A percentile compares a stretch with the other conserved stretches of the same genome.
Conservation (phyloP, 2,797 vertebrate species). For the Ceyx erithaca region DNA sequence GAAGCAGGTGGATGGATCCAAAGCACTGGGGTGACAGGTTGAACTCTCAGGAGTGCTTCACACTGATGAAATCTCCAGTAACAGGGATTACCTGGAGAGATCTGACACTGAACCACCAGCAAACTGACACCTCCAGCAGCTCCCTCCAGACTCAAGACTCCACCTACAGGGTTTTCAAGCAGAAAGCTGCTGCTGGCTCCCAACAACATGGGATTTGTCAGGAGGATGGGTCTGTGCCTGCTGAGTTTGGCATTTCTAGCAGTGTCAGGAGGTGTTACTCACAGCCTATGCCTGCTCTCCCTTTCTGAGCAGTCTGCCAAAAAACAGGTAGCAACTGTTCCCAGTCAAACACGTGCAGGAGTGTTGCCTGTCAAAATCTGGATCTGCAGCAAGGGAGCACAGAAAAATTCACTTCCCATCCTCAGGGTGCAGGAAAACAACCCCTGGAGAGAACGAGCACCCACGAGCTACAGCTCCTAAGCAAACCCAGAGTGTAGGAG, state of each 20-base stretch:
- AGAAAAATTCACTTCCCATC: not conserved
- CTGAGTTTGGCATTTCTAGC: not conserved
- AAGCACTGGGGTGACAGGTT: accelerated
- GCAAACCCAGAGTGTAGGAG: not conserved
- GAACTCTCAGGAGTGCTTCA: not conserved
- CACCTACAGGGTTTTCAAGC: not conserved
- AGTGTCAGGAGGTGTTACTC: not conserved
- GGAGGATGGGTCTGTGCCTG: not conserved
- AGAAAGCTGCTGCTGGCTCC: not conserved
- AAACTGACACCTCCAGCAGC: too few species aligned
- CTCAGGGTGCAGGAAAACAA: not conserved
- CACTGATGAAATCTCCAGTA: not conserved
- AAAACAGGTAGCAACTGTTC: not conserved
- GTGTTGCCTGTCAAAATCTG: not conserved
- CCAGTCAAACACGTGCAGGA: not conserved
- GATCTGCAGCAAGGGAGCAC: not conserved
- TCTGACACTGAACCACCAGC: not conserved
- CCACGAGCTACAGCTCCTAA: accelerated
- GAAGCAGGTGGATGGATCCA: not conserved
- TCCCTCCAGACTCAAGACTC: not conserved
- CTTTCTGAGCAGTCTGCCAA: not conserved
- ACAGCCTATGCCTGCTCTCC: not conserved
- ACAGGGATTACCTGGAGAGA: not conserved
- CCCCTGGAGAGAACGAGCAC: not conserved
- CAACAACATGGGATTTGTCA: not conserved